phyloP scores from a whole-genome alignment of 2,113 vertebrate species.

The Oceanites oceanicus region DNA sequence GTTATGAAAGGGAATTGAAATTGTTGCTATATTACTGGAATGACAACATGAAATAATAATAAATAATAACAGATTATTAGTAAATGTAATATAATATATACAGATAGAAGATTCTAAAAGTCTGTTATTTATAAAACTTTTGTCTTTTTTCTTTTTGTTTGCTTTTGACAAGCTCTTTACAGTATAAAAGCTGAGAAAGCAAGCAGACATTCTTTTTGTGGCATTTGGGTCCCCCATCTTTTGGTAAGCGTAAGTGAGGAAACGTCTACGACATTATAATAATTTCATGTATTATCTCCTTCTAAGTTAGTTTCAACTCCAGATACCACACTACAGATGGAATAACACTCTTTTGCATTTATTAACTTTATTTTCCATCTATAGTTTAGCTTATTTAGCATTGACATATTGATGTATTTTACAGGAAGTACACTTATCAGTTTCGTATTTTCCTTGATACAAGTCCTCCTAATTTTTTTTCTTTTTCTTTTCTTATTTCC shows the following conservation, averaged over 20 bases:
- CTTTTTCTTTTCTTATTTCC: too few species aligned
- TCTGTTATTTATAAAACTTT: neutral
- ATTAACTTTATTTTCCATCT: neutral
- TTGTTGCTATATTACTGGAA: neutral
- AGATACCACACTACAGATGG: neutral
- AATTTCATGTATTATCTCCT: neutral
- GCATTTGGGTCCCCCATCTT: neutral
- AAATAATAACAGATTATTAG: neutral
- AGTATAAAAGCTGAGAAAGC: neutral
- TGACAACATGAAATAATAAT: neutral
- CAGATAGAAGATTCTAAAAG: neutral
- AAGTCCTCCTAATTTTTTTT: neutral
- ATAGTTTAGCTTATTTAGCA: neutral
- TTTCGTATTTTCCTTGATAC: neutral
- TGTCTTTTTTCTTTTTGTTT: neutral
- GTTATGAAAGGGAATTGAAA: neutral
- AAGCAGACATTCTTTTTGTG: neutral
- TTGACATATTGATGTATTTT: neutral
- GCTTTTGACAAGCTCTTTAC: neutral
- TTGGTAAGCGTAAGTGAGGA: neutral
- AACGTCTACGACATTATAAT: neutral
- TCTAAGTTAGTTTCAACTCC: neutral
- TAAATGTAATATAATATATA: neutral
- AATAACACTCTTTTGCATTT: neutral
- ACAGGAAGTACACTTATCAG: neutral